A percentile compares a stretch with the other conserved stretches of the same genome.
Evolutionary conservation across 2,113 vertebrate species (phyloP).

Genomic region (Mormoops blainvillei): DNA sequence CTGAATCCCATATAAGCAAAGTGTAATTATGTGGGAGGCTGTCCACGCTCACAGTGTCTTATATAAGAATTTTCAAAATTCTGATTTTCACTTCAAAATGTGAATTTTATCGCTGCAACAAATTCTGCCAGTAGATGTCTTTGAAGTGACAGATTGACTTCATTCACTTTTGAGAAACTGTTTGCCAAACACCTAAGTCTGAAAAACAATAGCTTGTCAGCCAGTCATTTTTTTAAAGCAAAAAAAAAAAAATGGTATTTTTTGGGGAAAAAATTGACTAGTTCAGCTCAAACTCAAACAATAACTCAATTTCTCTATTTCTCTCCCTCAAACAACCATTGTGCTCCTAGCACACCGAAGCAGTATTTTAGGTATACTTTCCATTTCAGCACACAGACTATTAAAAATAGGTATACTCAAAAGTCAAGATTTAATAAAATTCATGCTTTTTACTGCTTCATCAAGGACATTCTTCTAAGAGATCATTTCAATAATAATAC

Average conservation of each 20-base stretch:
- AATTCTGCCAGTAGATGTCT: neutral
- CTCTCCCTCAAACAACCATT: neutral
- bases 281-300: neutral
- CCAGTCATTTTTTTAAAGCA: neutral
- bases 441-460: neutral
- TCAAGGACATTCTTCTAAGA: neutral
- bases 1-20: neutral
- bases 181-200: neutral
- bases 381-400: neutral
- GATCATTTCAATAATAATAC: neutral
- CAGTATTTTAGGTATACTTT: neutral
- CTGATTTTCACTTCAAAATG: neutral
- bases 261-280: neutral
- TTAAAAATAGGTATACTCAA: neutral
- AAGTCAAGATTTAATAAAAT: neutral
- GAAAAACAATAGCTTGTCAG: neutral
- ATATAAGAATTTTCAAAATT: neutral
- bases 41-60: neutral
- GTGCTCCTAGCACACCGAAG: accelerated
- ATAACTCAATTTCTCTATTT: accelerated
- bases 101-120: neutral
- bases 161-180: neutral
- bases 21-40: neutral
- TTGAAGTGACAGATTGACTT: neutral
- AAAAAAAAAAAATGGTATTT: neutral